Base-by-base conservation (phyloP, 2,797 vertebrate genomes). In the Sitta carolinensis region DNA sequence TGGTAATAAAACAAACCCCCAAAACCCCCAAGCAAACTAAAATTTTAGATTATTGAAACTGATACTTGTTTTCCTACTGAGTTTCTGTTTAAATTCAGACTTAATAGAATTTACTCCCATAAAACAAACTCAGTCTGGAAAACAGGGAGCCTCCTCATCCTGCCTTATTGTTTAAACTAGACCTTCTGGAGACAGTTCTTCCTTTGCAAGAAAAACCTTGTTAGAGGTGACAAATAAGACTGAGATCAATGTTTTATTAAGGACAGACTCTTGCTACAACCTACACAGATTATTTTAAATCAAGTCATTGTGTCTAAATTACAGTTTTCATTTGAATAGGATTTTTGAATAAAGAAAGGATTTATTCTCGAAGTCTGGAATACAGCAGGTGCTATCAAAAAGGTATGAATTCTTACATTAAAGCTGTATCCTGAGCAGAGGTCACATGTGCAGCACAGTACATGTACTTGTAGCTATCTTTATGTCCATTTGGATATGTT, bases 231-330 rank as follows among this genome's bases (percentile, higher is more conserved):
- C 85, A 94, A 94, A 78, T 77, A 95, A 91, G 81, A 50, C 47
- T 16, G 76, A 93, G 78, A 96, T 90, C 80, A 87, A 43, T 93
- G 75, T 85, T 95, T 96, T 78, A 93, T 93, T 90, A 95, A 93
- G 91, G 84, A 87, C 73, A 84, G 78, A 63, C 54, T 93, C 72
- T 40, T 89, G 58, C 50, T 87, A 87, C 55, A 96, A 68, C 45
- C 47, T 27, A 45, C 61, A 43, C 26, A 38, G 84, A 92, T 96
- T 87, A 91, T 89, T 85, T 90, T 72, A 95, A 90, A 80, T 58
- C 74, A 74, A 25, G 45, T 43, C 42, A 88, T 84, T 87, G 51
- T 42, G 52, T 90, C 78, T 94, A 95, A 94, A 95, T 87, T 70
- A 80, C 34, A 88, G 67, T 81, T 92, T 90, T 93, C 52, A 96